Percentiles rank a stretch among this genome's conserved stretches.
phyloP scores from a whole-genome alignment of 2,888 invertebrate species.

The Oxytorus armatus region DNA sequence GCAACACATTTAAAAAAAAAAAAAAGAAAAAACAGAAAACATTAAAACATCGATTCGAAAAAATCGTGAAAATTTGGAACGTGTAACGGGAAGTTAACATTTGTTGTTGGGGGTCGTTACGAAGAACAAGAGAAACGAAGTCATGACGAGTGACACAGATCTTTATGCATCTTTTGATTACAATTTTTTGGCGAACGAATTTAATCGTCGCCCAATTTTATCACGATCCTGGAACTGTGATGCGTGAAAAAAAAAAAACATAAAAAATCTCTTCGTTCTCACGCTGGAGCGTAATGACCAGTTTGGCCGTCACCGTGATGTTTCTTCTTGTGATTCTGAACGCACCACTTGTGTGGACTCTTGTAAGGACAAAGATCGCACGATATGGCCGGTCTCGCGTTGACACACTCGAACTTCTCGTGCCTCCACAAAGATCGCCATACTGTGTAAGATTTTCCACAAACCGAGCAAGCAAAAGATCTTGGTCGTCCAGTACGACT shows the following conservation, averaged over 20 bases:
- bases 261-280: background rate
- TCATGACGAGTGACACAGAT: background rate
- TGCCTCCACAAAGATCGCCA: constrained; percentile 81
- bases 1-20: constrained; percentile 54
- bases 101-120: background rate
- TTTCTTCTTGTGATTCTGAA: constrained; percentile 78
- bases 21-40: background rate
- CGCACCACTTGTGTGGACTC: constrained; percentile 81
- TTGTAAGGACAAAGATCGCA: constrained; percentile 78
- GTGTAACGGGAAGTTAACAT: background rate
- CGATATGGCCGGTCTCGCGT: constrained; percentile 77
- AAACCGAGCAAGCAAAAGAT: constrained; percentile 76
- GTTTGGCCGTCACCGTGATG: constrained; percentile 69
- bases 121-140: background rate
- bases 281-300: constrained; percentile 29
- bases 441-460: constrained; percentile 80
- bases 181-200: background rate
- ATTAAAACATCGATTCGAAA: constrained; percentile 50
- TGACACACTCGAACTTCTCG: constrained; percentile 81
- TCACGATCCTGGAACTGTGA: too few species aligned
- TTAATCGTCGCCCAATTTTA: too few species aligned
- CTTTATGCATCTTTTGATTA: constrained; percentile 3
- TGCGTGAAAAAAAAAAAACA: background rate
- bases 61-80: background rate
- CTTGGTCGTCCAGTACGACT: constrained; percentile 41